These are phyloP conservation scores for Upupa epops DNA, from an alignment of 2,113 vertebrate species.

Conservation along the genomic window DNA sequence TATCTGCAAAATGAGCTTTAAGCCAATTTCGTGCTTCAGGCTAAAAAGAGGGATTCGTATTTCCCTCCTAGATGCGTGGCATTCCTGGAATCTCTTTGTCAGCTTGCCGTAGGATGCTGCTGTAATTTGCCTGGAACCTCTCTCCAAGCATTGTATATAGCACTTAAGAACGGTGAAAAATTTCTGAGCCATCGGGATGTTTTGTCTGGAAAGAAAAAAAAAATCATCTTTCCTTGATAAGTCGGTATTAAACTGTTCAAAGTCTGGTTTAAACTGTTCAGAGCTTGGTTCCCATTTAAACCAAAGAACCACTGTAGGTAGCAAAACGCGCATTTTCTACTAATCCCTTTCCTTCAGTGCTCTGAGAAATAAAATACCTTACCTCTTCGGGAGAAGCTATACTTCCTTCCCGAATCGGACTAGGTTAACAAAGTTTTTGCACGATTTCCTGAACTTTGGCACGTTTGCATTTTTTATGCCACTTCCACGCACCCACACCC, in stretches of 20 bases:
- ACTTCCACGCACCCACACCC: rapidly evolving
- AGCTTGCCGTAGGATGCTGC: not conserved
- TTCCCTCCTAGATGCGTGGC: slow-evolving; percentile 39
- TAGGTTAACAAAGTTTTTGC: not conserved
- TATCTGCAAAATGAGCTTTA: slow-evolving; percentile 51
- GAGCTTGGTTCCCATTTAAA: not conserved
- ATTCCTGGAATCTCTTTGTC: slow-evolving; percentile 34
- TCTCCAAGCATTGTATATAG: not conserved
- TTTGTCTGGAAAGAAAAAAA: not conserved
- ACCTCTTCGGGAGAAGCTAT: not conserved
- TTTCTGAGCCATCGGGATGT: not conserved
- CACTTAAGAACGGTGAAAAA: not conserved
- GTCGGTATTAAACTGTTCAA: not conserved
- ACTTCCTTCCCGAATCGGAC: not conserved
- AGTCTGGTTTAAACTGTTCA: not conserved
- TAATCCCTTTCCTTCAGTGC: not conserved
- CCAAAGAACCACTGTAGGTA: not conserved
- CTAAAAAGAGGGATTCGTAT: slow-evolving; percentile 34
- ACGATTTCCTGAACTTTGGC: not conserved
- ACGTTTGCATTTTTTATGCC: not conserved
- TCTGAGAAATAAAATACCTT: not conserved
- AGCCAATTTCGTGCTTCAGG: slow-evolving; percentile 54
- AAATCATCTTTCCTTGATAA: not conserved
- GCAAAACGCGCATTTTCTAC: not conserved
- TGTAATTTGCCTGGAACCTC: slow-evolving; percentile 11